Evolutionary conservation across 2,113 vertebrate species (phyloP), one percentile per base, ranked within the genome.

Genomic region (Murina feae): DNA sequence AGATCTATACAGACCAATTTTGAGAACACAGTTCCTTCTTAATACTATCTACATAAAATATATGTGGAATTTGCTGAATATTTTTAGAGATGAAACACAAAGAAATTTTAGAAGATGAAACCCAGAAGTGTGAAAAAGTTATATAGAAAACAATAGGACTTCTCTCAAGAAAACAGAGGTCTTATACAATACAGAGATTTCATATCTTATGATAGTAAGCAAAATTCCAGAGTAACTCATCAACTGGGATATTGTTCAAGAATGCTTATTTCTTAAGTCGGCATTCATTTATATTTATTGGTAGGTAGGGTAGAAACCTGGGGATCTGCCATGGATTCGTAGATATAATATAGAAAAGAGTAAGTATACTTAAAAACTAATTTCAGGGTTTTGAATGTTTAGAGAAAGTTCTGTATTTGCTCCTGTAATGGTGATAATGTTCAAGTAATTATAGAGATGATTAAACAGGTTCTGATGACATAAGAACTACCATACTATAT

Each of bases 1-100:
- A 66, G 32, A 66, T 66, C 16, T 66, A 71, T 14, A 82, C 5
- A 81, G 71, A 7, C 10, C n/a, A 66, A 51, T 79, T 78, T 92
- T 86, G 55, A 86, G 37, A 86, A 89, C 16, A 44, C 2, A 78
- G 37, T 87, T 92, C n/a, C 66, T 37, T 65, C n/a, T 86, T 82
- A 55, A 86, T 21, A 8, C 37, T 72, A 78, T 58, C 42, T 86
- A 53, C 6, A 78, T n/a, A 74, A 82, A 91, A 96, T 13, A 88
- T 53, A 84, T 3, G 9, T 82, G 69, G 58, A 76, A 88, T 65
- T 25, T 81, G 37, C 13, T 84, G 44, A 28, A 90, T 75, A 60
- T 35, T 80, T 85, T 79, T 75, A 94, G 78, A 90, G 47, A 96
- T 88, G 69, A 90, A 92, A 86, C 49, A 85, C 49, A 90, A 0